phyloP scores from a whole-genome alignment of 2,797 vertebrate species.

The Anableps anableps region DNA sequence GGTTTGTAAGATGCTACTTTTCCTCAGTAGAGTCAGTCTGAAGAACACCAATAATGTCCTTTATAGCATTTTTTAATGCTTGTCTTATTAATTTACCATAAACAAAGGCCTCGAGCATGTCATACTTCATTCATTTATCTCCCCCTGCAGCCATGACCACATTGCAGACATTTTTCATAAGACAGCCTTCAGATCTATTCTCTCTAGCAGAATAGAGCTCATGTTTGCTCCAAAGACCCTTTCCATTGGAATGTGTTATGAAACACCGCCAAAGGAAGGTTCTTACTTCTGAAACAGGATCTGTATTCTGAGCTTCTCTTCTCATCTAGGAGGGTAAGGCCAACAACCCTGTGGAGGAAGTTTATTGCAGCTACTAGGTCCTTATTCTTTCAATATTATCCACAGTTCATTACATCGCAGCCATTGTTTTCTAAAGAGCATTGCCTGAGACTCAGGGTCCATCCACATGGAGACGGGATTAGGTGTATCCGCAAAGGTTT shows the following conservation, averaged over 20 bases:
- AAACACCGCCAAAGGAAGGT: neutral
- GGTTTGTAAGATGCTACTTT: neutral
- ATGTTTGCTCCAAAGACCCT: neutral
- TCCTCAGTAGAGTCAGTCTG: neutral
- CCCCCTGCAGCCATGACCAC: neutral
- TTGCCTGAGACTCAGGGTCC: no score
- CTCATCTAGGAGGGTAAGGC: neutral
- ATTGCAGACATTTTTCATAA: neutral
- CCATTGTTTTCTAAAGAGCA: neutral
- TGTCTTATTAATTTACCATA: neutral
- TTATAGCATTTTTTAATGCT: neutral
- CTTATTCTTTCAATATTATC: neutral
- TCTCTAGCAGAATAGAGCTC: neutral
- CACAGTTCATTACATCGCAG: neutral
- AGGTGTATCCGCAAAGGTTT: no score
- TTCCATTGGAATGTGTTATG: neutral
- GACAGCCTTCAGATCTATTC: neutral
- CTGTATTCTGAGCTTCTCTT: neutral
- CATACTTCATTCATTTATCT: neutral
- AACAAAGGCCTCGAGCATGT: neutral
- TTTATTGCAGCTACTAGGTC: neutral
- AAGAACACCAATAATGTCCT: neutral
- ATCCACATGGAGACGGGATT: no score
- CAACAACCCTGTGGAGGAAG: neutral
- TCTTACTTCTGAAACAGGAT: neutral